Evolutionary conservation across 2,888 invertebrate genomes (phyloP).

Genomic region (Polymixis lichenea): DNA sequence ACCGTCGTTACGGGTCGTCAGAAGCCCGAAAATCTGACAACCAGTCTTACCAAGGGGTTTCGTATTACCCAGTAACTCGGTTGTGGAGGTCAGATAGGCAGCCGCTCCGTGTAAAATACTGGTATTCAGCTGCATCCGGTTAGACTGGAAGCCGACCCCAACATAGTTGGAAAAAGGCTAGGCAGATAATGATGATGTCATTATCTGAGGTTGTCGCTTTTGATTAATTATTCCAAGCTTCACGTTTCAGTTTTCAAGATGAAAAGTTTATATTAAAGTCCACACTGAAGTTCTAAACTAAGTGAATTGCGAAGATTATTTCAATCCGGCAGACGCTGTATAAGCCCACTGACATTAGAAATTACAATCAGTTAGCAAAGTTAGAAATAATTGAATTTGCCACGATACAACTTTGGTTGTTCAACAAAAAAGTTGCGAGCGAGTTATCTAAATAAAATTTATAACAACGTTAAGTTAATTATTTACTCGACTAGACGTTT

Average conservation of each 20-base stretch:
- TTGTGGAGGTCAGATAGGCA: too few species aligned
- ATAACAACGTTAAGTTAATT: slow-evolving; percentile 52
- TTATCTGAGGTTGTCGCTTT: slow-evolving; percentile 2
- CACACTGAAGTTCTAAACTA: slow-evolving; percentile 25
- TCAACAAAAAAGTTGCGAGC: slow-evolving; percentile 54
- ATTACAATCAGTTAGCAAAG: slow-evolving; percentile 56
- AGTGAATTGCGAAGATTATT: slow-evolving; percentile 42
- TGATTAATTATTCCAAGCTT: slow-evolving; percentile 11
- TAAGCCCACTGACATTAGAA: slow-evolving; percentile 50
- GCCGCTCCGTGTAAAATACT: too few species aligned
- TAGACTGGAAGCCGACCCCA: too few species aligned
- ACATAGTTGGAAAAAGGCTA: too few species aligned
- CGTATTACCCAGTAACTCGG: too few species aligned
- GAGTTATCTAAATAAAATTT: slow-evolving; percentile 57
- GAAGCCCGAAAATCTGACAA: too few species aligned
- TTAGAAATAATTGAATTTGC: slow-evolving; percentile 59
- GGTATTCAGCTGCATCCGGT: too few species aligned
- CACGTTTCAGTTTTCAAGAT: neutral
- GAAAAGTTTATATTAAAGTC: slow-evolving; percentile 23
- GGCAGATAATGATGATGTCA: neutral
- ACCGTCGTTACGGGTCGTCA: too few species aligned
- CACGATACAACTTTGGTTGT: slow-evolving; percentile 44
- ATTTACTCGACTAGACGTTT: slow-evolving; percentile 46
- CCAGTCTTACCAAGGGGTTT: too few species aligned
- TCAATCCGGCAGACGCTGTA: slow-evolving; percentile 34